Evolutionary conservation across 1,140 invertebrate genomes (phyloP).

Genomic region (Neoseiulus cucumeris): DNA sequence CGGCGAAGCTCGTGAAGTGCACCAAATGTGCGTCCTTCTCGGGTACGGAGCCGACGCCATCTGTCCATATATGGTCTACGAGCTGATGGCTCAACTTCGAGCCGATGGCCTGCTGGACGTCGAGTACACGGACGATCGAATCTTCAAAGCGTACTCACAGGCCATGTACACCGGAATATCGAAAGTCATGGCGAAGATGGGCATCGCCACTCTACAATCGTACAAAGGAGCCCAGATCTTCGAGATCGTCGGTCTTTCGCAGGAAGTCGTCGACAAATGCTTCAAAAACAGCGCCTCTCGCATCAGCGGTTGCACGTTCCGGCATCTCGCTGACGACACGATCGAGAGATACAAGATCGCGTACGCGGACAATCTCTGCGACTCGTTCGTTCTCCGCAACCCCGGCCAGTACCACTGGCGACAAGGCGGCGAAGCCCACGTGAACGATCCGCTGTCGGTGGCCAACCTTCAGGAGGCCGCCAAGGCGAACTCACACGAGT

Average conservation of each 20-base stretch:
- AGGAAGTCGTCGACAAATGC: constrained; percentile 83
- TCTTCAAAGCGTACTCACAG: constrained; percentile 53
- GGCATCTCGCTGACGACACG: constrained; percentile 68
- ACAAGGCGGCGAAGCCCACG: constrained; percentile 87
- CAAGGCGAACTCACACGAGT: constrained; percentile 48
- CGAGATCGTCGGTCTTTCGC: constrained; percentile 80
- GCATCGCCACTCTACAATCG: constrained; percentile 94
- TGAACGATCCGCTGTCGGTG: constrained; percentile 85
- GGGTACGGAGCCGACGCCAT: constrained; percentile 95
- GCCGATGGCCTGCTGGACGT: constrained; percentile 57
- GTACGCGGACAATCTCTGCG: constrained; percentile 37
- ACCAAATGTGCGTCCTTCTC: constrained; percentile 84
- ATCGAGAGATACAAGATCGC: constrained; percentile 53
- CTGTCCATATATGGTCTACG: constrained; percentile 90
- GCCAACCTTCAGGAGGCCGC: constrained; percentile 82
- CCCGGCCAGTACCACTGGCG: constrained; percentile 91
- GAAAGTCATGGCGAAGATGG: constrained; percentile 99
- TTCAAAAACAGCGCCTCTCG: constrained; percentile 87
- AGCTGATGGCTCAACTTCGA: constrained; percentile 58
- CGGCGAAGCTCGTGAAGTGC: constrained; percentile 82
- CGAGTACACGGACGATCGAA: constrained; percentile 53
- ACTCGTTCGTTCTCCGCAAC: constrained; percentile 51
- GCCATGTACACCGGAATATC: constrained; percentile 57
- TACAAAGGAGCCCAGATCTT: constrained; percentile 99
- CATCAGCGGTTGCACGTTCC: constrained; percentile 77